Evolutionary conservation across 2,797 vertebrate species (phyloP).

Genomic region (Pseudochaenichthys georgianus): DNA sequence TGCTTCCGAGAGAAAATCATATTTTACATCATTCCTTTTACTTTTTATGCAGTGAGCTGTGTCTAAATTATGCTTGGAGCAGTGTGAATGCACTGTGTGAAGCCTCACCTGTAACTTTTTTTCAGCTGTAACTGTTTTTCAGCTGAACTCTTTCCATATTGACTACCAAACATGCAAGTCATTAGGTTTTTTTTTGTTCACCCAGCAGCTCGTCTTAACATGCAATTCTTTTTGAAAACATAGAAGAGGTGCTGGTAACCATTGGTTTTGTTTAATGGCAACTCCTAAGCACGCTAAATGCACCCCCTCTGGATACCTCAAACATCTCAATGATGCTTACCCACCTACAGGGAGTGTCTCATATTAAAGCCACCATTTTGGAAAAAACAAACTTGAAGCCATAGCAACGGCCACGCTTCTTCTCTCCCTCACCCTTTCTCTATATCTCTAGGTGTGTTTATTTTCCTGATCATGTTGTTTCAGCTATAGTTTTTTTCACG

Average conservation of each 20-base stretch:
- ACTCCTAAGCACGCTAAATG: slow-evolving; percentile 66
- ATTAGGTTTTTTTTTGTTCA: neutral
- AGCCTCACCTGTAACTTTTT: slow-evolving; percentile 3
- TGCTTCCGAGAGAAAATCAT: neutral
- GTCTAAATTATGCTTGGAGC: neutral
- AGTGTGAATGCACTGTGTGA: neutral
- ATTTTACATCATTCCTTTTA: slow-evolving; percentile 14
- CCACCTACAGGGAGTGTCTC: slow-evolving; percentile 70
- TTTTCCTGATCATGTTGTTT: slow-evolving; percentile 59
- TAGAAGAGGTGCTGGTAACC: slow-evolving; percentile 52
- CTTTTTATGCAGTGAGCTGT: neutral
- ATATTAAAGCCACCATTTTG: slow-evolving; percentile 67
- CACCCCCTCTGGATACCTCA: slow-evolving; percentile 69
- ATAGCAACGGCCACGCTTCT: slow-evolving; percentile 52
- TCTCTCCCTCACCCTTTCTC: neutral
- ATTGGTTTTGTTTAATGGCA: slow-evolving; percentile 71
- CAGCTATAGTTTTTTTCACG: slow-evolving; percentile 20
- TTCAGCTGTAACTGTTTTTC: neutral
- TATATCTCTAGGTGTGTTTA: slow-evolving; percentile 40
- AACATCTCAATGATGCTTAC: slow-evolving; percentile 75
- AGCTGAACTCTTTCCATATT: slow-evolving; percentile 31
- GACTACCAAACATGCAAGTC: slow-evolving; percentile 40
- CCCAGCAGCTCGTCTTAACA: slow-evolving; percentile 63
- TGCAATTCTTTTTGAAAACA: slow-evolving; percentile 54
- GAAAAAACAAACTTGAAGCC: slow-evolving; percentile 68